Base-by-base conservation (phyloP, 2,888 invertebrate species). In the Acronicta psi region DNA sequence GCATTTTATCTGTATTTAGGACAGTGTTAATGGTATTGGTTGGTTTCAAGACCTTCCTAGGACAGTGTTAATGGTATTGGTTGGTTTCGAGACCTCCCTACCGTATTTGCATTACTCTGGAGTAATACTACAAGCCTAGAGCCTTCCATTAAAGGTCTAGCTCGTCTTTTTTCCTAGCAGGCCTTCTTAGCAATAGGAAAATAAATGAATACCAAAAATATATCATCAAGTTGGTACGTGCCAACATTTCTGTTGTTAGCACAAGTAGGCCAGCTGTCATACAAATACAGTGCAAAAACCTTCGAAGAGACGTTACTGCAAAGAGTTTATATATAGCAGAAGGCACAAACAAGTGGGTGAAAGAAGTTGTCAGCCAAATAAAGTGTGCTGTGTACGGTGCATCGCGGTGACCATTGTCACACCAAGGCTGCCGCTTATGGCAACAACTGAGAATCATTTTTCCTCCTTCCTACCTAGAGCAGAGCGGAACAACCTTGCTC, bases 401-500 rank as follows among this genome's bases (percentile, higher is more conserved):
- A 80, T 71, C 75, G 65, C 73, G 69, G 58, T 78, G 84, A 69
- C 83, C 87, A 86, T 83, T 87, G 87, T 86, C 86, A 81, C 81
- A 62, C 60, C 89, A 89, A 92, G 91, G 92, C 80, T 86, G 76
- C 58, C 72, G 69, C 64, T 83, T 84, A 81, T 81, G 77, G 84
- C 80, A 82, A 86, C 87, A 82, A 82, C 85, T 75, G 73, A 81
- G 74, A 79, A 66, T 69, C 55, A 80, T 86, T 91, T 84, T 92
- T 93, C 92, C 93, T 91, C 77, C 87, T 93, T 92, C 92, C 92
- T 90, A 83, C 74, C 75, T 57, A 52, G 71, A 79, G 68, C 78
- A 63, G 82, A 74, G 79, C 90, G 90, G 88, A 89, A 92, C 88
- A 88, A 85, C 93, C 92, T 93, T 90, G 91, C 84, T 78, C 85